Evolutionary conservation across 2,888 invertebrate genomes (phyloP).

Genomic region (Fragum fragum): DNA sequence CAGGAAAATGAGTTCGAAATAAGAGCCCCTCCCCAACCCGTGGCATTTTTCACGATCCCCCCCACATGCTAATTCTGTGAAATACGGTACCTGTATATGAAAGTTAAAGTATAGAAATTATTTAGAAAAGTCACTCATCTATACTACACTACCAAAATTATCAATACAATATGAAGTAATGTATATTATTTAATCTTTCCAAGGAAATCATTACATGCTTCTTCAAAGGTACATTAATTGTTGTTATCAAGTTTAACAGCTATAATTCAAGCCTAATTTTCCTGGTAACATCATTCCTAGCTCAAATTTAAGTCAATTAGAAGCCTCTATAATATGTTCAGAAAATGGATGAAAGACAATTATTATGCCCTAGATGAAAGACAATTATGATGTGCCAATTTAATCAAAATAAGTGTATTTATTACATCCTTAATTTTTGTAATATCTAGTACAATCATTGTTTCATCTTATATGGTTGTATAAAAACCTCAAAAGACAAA

Average conservation of each 20-base stretch:
- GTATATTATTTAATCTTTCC: not conserved
- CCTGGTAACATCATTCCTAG: not conserved
- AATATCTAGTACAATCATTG: not conserved
- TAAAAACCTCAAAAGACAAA: no score
- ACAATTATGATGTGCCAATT: not conserved
- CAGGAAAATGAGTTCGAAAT: no score
- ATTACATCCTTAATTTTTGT: not conserved
- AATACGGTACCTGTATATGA: no score
- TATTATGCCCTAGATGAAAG: not conserved
- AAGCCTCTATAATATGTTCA: not conserved
- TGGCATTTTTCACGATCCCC: no score
- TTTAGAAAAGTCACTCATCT: no score
- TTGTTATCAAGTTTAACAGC: not conserved
- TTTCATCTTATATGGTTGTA: no score
- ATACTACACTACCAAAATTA: no score
- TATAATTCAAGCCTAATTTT: slow-evolving; percentile 3
- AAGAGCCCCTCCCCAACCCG: no score
- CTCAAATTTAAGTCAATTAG: not conserved
- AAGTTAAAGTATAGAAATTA: no score
- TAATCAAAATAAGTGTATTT: not conserved
- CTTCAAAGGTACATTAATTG: slow-evolving; percentile 1
- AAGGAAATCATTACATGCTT: not conserved
- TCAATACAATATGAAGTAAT: no score
- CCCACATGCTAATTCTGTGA: no score
- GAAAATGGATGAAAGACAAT: slow-evolving; percentile 3